Evolutionary conservation across 2,888 invertebrate species (phyloP).

Genomic region (Malacosoma neustria): DNA sequence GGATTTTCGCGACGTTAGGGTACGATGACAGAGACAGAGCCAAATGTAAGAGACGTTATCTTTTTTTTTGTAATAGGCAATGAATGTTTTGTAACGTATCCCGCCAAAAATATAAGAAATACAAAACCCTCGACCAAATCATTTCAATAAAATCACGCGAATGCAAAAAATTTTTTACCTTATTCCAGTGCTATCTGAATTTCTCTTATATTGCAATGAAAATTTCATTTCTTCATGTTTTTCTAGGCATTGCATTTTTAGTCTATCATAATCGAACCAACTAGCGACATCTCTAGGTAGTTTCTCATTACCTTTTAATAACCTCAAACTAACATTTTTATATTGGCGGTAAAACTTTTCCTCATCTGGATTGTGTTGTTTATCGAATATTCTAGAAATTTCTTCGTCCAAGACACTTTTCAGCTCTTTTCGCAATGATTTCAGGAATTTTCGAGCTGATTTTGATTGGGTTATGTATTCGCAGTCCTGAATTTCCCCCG

Average conservation of each 20-base stretch:
- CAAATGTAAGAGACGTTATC: no score
- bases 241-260: conserved; percentile 72
- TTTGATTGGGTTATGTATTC: conserved; percentile 76
- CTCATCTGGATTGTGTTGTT: conserved; percentile 25
- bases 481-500: conserved; percentile 78
- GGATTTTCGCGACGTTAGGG: not conserved
- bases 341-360: conserved; percentile 56
- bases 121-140: no score
- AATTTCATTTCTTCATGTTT: conserved; percentile 51
- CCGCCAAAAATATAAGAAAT: no score
- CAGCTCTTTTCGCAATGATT: conserved; percentile 73
- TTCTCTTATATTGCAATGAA: conserved; percentile 49
- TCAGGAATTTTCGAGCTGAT: conserved; percentile 74
- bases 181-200: conserved; percentile 33
- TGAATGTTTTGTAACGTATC: no score
- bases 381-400: conserved; percentile 37
- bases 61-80: no score
- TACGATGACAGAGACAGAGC: no score
- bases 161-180: conserved; percentile 36
- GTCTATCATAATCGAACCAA: conserved; percentile 76
- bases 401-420: conserved; percentile 57
- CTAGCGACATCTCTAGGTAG: conserved; percentile 64
- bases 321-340: conserved; percentile 71
- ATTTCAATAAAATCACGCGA: not conserved
- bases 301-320: conserved; percentile 57